Conservation (phyloP, 1,140 invertebrate genomes). For the Coelopa frigida region DNA sequence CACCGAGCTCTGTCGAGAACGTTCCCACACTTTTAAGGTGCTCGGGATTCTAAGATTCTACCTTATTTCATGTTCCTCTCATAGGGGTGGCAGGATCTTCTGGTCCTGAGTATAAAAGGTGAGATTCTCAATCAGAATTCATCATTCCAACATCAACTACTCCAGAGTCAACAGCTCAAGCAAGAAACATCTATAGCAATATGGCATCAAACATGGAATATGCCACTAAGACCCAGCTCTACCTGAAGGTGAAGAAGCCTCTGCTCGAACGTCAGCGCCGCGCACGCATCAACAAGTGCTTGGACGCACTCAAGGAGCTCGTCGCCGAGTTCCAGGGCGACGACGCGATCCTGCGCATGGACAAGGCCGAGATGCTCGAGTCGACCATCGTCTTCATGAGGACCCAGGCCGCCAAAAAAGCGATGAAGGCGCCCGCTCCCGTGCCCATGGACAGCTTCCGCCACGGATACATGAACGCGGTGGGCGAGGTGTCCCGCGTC, state of each 20-base stretch:
- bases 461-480: slow-evolving; percentile 86
- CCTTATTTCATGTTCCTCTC: slow-evolving; percentile 2
- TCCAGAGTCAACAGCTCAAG: slow-evolving; percentile 3
- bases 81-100: not conserved
- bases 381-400: slow-evolving; percentile 76
- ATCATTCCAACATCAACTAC: slow-evolving; percentile 6
- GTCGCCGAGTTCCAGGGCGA: slow-evolving; percentile 86
- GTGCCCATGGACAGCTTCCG: slow-evolving; percentile 62
- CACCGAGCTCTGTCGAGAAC: no score
- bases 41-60: no score
- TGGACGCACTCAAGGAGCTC: slow-evolving; percentile 86
- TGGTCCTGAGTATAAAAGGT: slow-evolving; percentile 6
- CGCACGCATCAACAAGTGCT: slow-evolving; percentile 88
- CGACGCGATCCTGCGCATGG: slow-evolving; percentile 83
- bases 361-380: slow-evolving; percentile 96
- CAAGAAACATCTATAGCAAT: slow-evolving; percentile 10
- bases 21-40: slow-evolving; percentile 11
- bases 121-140: not conserved
- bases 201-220: slow-evolving; percentile 26
- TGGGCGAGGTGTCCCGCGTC: slow-evolving; percentile 82
- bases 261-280: slow-evolving; percentile 89
- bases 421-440: slow-evolving; percentile 46
- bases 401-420: slow-evolving; percentile 7
- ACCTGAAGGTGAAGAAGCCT: slow-evolving; percentile 92
- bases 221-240: slow-evolving; percentile 76